Percentiles rank a stretch among this genome's conserved stretches.
phyloP scores from a whole-genome alignment of 2,797 vertebrate genomes.

The Syncerus caffer region DNA sequence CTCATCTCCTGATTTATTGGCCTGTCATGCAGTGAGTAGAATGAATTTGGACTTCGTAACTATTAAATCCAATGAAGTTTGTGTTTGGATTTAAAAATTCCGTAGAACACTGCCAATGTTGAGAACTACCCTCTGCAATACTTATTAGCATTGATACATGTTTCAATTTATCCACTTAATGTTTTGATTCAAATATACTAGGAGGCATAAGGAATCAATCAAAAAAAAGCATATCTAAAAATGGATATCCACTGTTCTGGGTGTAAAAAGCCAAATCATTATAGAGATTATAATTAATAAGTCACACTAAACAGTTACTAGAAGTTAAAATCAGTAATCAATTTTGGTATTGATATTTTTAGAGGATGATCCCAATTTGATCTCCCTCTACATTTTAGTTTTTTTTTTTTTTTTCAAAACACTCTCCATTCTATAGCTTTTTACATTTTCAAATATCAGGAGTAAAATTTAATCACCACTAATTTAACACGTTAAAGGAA shows the following conservation, averaged over 20 bases:
- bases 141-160: background rate
- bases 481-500: background rate
- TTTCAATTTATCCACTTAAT: background rate
- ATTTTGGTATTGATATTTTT: background rate
- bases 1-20: background rate
- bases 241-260: background rate
- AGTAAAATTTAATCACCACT: background rate
- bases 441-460: slow-evolving; percentile 8
- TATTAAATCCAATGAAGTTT: background rate
- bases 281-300: slow-evolving; percentile 9
- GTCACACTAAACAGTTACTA: background rate
- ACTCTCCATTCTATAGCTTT: background rate
- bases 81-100: background rate
- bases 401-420: background rate
- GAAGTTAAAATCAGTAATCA: slow-evolving; percentile 12
- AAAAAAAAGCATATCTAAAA: background rate
- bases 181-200: background rate
- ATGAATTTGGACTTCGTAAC: background rate
- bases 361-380: background rate
- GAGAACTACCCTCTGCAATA: background rate
- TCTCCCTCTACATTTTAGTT: background rate
- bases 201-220: background rate
- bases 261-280: background rate
- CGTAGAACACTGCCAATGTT: background rate
- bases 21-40: background rate